A percentile compares a stretch with the other conserved stretches of the same genome.
Conservation (phyloP, 2,888 invertebrate genomes). For the Sminthurinus aureus region DNA sequence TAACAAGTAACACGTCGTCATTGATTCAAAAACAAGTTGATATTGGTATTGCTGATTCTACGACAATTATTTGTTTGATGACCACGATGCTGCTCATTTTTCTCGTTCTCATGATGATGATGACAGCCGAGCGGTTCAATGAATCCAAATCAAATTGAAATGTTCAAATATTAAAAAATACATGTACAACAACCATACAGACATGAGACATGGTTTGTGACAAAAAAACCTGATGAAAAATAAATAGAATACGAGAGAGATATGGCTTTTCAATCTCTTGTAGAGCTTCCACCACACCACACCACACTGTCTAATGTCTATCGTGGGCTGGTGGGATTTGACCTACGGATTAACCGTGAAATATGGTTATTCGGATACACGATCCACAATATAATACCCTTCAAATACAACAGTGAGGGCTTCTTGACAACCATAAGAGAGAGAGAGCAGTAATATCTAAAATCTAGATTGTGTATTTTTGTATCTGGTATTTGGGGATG, state of each 20-base stretch:
- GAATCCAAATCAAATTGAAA: background rate
- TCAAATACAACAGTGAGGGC: background rate
- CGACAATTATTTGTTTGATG: no score
- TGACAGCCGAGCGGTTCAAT: conserved; percentile 7
- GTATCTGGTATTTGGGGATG: background rate
- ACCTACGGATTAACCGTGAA: conserved; percentile 18
- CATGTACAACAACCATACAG: no score
- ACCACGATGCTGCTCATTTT: background rate
- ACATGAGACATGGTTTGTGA: background rate
- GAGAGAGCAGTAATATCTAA: background rate
- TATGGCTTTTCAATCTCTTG: background rate
- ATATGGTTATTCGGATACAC: no score
- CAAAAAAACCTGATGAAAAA: background rate
- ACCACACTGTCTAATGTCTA: background rate
- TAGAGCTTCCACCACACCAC: conserved; percentile 15
- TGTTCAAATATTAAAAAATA: no score
- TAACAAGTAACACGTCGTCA: no score
- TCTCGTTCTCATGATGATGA: background rate
- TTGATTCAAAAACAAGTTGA: no score
- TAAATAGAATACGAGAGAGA: background rate
- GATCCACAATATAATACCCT: background rate
- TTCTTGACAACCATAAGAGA: background rate
- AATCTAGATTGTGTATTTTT: no score
- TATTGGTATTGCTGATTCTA: no score
- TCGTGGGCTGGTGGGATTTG: conserved; percentile 3